These are phyloP conservation scores for Hirtodrosophila alboralis DNA, from an alignment of 2,888 invertebrate species.

Conservation along the genomic window DNA sequence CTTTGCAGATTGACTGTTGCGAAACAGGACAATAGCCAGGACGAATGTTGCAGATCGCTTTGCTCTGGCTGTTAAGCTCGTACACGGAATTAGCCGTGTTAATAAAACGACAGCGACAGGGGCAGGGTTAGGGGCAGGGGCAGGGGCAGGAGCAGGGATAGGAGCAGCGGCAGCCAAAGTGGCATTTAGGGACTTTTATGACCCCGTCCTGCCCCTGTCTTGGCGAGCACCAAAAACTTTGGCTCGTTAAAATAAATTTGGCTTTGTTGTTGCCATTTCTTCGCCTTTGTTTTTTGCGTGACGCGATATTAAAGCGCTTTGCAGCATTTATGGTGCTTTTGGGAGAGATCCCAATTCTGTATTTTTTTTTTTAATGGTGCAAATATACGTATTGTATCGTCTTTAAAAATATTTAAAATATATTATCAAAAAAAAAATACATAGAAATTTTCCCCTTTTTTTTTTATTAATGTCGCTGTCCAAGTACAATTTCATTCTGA, in stretches of 20 bases:
- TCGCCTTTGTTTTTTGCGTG: slow-evolving; percentile 19
- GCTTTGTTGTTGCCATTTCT: slow-evolving; percentile 29
- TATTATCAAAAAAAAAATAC: no score
- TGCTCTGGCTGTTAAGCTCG: slow-evolving; percentile 9
- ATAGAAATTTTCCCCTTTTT: no score
- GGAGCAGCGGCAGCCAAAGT: slow-evolving; percentile 64
- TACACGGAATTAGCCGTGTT: slow-evolving; percentile 70
- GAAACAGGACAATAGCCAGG: slow-evolving; percentile 4
- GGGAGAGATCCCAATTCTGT: slow-evolving; percentile 23
- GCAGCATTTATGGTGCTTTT: slow-evolving; percentile 55
- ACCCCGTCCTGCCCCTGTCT: slow-evolving; percentile 30
- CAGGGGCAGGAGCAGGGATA: no score
- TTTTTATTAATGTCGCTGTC: no score
- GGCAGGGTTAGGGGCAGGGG: no score
- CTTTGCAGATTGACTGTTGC: slow-evolving; percentile 27
- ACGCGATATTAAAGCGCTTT: slow-evolving; percentile 66
- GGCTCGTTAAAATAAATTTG: slow-evolving; percentile 72
- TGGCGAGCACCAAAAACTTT: slow-evolving; percentile 57
- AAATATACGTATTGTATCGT: no score
- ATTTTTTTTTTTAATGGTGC: no score
- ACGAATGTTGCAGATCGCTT: slow-evolving; percentile 34
- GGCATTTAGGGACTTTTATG: slow-evolving; percentile 73
- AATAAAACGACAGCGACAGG: slow-evolving; percentile 68
- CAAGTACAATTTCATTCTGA: no score
- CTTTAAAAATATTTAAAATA: no score